Conservation (phyloP, 2,797 vertebrate genomes). For the Glossophaga mutica region DNA sequence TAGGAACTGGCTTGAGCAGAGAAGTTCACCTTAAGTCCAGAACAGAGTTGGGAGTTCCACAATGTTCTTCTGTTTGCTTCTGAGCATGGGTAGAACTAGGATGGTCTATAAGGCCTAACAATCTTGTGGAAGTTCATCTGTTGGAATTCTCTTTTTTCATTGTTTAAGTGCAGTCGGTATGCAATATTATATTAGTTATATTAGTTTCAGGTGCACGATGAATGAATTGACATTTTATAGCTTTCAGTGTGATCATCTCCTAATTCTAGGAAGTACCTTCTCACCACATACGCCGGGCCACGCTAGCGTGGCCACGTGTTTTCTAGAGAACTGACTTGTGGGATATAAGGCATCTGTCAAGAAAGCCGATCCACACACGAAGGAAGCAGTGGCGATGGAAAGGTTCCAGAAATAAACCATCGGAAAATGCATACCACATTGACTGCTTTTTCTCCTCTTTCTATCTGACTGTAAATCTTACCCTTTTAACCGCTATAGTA, state of each 20-base stretch:
- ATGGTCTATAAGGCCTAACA: background rate
- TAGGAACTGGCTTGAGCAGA: conserved; percentile 34
- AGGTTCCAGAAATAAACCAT: background rate
- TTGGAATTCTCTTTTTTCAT: background rate
- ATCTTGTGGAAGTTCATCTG: background rate
- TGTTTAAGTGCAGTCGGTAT: background rate
- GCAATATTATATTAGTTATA: background rate
- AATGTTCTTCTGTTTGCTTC: conserved; percentile 15
- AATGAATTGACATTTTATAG: background rate
- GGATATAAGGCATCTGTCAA: background rate
- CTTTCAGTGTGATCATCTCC: background rate
- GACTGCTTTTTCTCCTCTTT: background rate
- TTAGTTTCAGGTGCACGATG: background rate
- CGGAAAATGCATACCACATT: background rate
- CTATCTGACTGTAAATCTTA: background rate
- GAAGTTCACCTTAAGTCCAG: background rate
- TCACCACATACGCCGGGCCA: background rate
- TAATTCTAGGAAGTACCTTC: background rate
- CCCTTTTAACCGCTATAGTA: background rate
- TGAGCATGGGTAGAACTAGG: background rate
- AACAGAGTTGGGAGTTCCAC: background rate
- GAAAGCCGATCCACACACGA: background rate
- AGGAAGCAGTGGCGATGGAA: background rate
- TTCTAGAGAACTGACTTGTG: background rate
- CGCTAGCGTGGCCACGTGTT: background rate